Base-by-base conservation (phyloP, 2,888 invertebrate species). In the Dolichopus griseipennis region DNA sequence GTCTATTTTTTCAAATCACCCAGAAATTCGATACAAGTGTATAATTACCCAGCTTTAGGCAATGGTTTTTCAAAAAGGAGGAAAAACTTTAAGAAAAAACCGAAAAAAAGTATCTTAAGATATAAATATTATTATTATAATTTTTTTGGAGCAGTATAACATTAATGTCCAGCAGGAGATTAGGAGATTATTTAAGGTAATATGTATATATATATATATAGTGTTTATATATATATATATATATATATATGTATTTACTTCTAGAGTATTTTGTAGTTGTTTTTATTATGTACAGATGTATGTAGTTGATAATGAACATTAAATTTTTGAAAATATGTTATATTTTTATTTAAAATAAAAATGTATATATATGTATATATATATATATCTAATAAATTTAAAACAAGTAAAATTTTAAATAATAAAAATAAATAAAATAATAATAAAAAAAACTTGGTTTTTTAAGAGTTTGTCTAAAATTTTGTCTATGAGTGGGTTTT, bases 1-100 rank as follows among this genome's bases (percentile, higher is more conserved):
- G 15, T 52, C 18, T 52, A 18, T 52, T 12, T 43, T 43, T 52
- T 52, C 15, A 52, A 18, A 18, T 52, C 52, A 52, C 52, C 52
- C 52, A 52, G 52, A 52, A 52, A 52, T 52, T 52, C 15, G 52
- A 52, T 52, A 52, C 52, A 52, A 52, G 52, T 52, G 52, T 52
- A 52, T 52, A 52, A 52, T 52, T 52, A 52, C 52, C 52, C 52
- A 52, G 52, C 52, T 52, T 52, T 5, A 52, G 52, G 52, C 12
- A 18, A 52, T 52, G 18, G 9, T 15, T n/a, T 27, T 27, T 27
- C n/a, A n/a, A n/a, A 27, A 27, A 27, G 27, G 27, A 52, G 52
- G 18, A 52, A 52, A 41, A 52, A n/a, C n/a, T 2, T 15, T 18
- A 37, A 37, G 10, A 37, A 10, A 37, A 52, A 52, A 52, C 9